Conservation (phyloP, 2,113 vertebrate genomes). For the Cepphus grylle region DNA sequence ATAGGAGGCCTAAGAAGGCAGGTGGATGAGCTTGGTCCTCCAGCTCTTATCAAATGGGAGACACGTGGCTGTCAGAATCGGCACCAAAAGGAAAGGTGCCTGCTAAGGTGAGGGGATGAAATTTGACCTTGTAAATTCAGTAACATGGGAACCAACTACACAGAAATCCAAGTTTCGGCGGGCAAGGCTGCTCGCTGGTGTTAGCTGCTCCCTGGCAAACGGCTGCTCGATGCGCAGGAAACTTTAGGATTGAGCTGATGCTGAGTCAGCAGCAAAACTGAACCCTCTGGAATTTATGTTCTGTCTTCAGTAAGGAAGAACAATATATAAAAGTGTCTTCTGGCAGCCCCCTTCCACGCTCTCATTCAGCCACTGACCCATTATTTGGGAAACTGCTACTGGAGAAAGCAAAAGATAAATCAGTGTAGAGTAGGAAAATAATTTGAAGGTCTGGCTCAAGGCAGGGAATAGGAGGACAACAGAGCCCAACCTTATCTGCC, state of each 20-base stretch:
- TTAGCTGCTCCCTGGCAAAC: neutral
- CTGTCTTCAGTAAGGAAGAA: neutral
- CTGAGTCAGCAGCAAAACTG: neutral
- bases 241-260: neutral
- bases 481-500: neutral
- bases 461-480: neutral
- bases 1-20: accelerated
- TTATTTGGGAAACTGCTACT: neutral
- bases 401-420: neutral
- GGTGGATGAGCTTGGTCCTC: neutral
- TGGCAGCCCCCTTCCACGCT: neutral
- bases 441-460: neutral
- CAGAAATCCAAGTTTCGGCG: neutral
- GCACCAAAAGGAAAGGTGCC: neutral
- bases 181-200: neutral
- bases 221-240: accelerated
- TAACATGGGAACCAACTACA: neutral
- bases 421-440: neutral
- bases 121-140: neutral
- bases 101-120: neutral
- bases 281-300: neutral
- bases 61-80: accelerated
- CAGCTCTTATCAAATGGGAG: accelerated
- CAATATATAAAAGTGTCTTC: neutral
- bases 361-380: neutral